phyloP scores from a whole-genome alignment of 2,797 vertebrate genomes.

The Lates japonicus region DNA sequence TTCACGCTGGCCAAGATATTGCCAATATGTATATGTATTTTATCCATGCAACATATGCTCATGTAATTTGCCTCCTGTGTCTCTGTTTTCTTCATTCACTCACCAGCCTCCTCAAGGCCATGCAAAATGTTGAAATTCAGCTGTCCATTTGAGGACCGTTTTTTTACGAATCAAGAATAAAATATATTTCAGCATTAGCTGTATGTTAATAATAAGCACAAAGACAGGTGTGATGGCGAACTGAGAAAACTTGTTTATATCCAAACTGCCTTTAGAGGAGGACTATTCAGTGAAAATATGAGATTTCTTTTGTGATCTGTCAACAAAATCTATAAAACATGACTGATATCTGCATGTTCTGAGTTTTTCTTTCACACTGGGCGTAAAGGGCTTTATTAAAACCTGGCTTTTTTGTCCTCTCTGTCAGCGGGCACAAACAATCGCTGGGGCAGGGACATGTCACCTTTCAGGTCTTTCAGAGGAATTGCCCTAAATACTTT shows the following conservation, averaged over 20 bases:
- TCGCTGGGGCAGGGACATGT: slow-evolving; percentile 42
- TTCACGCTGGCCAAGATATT: slow-evolving; percentile 85
- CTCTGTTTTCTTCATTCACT: slow-evolving; percentile 46
- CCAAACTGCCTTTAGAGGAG: background rate
- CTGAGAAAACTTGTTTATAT: background rate
- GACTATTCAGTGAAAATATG: background rate
- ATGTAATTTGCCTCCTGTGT: slow-evolving; percentile 82
- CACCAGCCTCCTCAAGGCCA: slow-evolving; percentile 5
- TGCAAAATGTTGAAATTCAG: background rate
- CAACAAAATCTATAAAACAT: too few relatives aligned
- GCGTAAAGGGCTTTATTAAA: slow-evolving; percentile 46
- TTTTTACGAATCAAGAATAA: background rate
- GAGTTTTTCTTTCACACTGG: slow-evolving; percentile 18
- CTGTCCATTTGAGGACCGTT: background rate
- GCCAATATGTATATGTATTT: slow-evolving; percentile 91
- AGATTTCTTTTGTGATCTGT: slow-evolving; percentile 13
- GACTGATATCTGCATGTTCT: slow-evolving; percentile 23
- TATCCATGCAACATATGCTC: slow-evolving; percentile 92
- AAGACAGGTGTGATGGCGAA: background rate
- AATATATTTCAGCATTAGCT: background rate
- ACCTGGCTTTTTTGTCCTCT: slow-evolving; percentile 47
- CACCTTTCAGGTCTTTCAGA: slow-evolving; percentile 32
- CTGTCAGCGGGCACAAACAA: slow-evolving; percentile 14
- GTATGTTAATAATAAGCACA: background rate
- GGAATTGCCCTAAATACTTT: slow-evolving; percentile 28